Evolutionary conservation across 1,140 invertebrate species (phyloP), one percentile per base, ranked within the genome.

Genomic region (Daktulosphaira vitifoliae): DNA sequence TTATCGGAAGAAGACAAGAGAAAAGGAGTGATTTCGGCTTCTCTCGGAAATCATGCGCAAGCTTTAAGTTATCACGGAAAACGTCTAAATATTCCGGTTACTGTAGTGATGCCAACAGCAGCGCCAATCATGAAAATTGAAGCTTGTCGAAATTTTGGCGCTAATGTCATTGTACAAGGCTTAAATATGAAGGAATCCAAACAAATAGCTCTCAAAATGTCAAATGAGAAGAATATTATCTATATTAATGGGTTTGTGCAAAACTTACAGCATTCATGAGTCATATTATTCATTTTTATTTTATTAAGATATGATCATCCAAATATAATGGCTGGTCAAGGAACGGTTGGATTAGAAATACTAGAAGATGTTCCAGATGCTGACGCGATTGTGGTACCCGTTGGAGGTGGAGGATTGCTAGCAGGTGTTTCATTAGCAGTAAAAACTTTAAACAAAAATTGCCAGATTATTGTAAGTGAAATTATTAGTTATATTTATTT

Each of bases 41-140:
- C 90, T 11, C 79, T 94, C 37, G 92, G 93, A 0, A 96, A 96
- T 74, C 93, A 96, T 75, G 92, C 93, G 0, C 78, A 89, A 53
- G 93, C 87, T 0, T 76, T 97, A 8, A 84, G 84, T 66, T 96
- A 93, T 73, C 93, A 96, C 73, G 93, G 91, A 1, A 78, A 84
- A 68, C 78, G 82, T 65, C 77, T 96, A 0, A 80, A 81, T 6
- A 87, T 96, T 48, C 86, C 89, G 0, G 86, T 92, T 0, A 94
- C 90, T 0, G 93, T 97, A 2, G 88, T 97, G 0, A 96, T 96
- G 93, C 93, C 93, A 0, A 83, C 86, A 13, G 81, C 89, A 1
- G 90, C 90, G 0, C 89, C 90, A 0, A 88, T 96, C 44, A 96
- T 96, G 90, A 97, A 97, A 77, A 86, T 96, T 46, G 81, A 90